Evolutionary conservation across 2,888 invertebrate genomes (phyloP).

Genomic region (Dendrolimus pini): DNA sequence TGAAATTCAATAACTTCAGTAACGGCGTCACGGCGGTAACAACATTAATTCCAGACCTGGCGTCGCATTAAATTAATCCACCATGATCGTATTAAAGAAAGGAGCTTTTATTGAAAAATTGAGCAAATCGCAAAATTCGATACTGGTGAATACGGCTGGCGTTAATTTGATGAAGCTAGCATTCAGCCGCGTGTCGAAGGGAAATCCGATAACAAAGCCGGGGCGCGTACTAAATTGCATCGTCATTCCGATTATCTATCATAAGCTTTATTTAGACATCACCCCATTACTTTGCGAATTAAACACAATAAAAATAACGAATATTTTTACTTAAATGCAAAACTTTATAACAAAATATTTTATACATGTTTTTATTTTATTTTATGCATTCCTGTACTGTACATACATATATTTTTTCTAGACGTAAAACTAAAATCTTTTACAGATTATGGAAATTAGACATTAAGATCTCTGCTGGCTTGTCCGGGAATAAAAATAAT

Average conservation of each 20-base stretch:
- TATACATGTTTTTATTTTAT: constrained; percentile 6
- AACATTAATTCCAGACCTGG: constrained; percentile 1
- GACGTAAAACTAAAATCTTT: too few species aligned
- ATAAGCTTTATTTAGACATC: constrained; percentile 30
- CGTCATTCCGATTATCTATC: constrained; percentile 39
- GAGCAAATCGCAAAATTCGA: not conserved
- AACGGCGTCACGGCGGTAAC: constrained; percentile 1
- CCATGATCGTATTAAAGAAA: not conserved
- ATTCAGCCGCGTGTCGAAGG: constrained; percentile 25
- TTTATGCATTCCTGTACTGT: too few species aligned
- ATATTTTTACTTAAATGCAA: too few species aligned
- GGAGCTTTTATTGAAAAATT: not conserved
- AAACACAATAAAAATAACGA: too few species aligned
- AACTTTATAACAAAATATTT: too few species aligned
- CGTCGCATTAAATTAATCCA: not conserved
- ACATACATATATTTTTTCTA: too few species aligned
- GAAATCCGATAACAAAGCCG: constrained; percentile 48
- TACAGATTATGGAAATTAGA: too few species aligned
- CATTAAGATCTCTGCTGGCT: too few species aligned
- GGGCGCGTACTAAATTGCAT: constrained; percentile 31
- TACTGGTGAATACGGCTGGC: constrained; percentile 6
- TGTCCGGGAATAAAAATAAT: too few species aligned
- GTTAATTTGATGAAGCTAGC: constrained; percentile 35
- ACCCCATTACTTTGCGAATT: not conserved
- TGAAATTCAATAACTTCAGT: constrained; percentile 1